Evolutionary conservation across 2,797 vertebrate species (phyloP), one percentile per base, ranked within the genome.

Genomic region (Mastacembelus armatus): DNA sequence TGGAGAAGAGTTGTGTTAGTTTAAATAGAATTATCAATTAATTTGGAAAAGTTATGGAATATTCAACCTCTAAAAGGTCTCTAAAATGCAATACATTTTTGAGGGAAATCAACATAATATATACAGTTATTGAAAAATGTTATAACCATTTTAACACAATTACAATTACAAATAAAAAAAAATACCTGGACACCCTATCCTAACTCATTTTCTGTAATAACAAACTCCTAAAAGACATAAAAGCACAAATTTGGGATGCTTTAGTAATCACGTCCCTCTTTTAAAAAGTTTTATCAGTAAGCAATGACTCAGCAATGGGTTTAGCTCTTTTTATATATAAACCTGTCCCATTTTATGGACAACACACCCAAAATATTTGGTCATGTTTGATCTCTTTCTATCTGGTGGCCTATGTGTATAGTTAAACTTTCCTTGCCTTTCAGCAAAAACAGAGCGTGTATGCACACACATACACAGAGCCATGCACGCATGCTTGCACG

Each of bases 361-460:
- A 83, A 76, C 70, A 81, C 75, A 80, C 80, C 71, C 68, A 77
- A 87, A 87, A 87, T 84, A 85, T 89, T 87, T 83, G 75, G 74
- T 80, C 44, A 38, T 80, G 79, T 90, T 85, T 84, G 75, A 81
- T 89, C 64, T 77, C 75, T 71, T 52, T 56, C 71, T 59, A 79
- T 67, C 77, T 81, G 82, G 80, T 90, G 80, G 73, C 66, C 86
- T 79, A 64, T 66, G 85, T 74, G 74, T 83, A 81, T 27, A 71
- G 80, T 81, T 76, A 72, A 76, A 84, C 81, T 80, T 81, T 89
- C 66, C 79, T 83, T 78, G 62, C 32, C 67, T 50, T 83, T 81
- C 66, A 82, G 72, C 68, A 67, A 77, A 73, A 74, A 66, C 42
- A 52, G n/a, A 24, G 18, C 0, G 22, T 7, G 19, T 35, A 56